phyloP scores from a whole-genome alignment of 2,113 vertebrate genomes.

The Bufo bufo region DNA sequence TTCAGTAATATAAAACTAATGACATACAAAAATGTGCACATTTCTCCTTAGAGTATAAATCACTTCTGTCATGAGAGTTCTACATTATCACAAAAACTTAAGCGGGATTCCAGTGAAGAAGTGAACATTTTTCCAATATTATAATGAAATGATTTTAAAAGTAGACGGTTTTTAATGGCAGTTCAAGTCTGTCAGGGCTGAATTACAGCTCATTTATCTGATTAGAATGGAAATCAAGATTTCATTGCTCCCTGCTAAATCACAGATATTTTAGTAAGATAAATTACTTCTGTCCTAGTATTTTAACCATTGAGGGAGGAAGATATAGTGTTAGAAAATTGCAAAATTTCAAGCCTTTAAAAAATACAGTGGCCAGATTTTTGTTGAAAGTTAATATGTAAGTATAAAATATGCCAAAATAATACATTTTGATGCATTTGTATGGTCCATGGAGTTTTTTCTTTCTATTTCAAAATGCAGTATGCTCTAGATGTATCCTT shows the following conservation, averaged over 20 bases:
- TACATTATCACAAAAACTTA: not conserved
- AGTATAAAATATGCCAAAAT: too few relatives aligned
- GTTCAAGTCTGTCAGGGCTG: not conserved
- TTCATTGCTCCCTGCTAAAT: slow-evolving; percentile 1
- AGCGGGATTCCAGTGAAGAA: not conserved
- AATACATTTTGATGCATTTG: too few relatives aligned
- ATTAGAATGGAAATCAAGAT: not conserved
- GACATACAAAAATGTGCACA: not conserved
- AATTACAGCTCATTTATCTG: slow-evolving; percentile 32
- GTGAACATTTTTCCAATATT: not conserved
- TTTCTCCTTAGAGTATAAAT: not conserved
- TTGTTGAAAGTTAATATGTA: too few relatives aligned
- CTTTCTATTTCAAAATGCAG: too few relatives aligned
- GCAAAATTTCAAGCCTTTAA: too few relatives aligned
- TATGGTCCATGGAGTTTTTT: too few relatives aligned
- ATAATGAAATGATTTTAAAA: not conserved
- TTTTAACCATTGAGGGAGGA: too few relatives aligned
- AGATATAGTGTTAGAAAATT: too few relatives aligned
- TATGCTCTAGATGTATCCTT: too few relatives aligned
- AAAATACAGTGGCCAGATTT: too few relatives aligned
- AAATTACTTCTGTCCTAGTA: not conserved
- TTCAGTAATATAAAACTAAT: not conserved
- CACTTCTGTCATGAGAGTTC: not conserved
- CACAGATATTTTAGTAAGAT: slow-evolving; percentile 18
- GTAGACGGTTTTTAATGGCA: not conserved